phyloP scores from a whole-genome alignment of 2,113 vertebrate species.

The Cygnus atratus region DNA sequence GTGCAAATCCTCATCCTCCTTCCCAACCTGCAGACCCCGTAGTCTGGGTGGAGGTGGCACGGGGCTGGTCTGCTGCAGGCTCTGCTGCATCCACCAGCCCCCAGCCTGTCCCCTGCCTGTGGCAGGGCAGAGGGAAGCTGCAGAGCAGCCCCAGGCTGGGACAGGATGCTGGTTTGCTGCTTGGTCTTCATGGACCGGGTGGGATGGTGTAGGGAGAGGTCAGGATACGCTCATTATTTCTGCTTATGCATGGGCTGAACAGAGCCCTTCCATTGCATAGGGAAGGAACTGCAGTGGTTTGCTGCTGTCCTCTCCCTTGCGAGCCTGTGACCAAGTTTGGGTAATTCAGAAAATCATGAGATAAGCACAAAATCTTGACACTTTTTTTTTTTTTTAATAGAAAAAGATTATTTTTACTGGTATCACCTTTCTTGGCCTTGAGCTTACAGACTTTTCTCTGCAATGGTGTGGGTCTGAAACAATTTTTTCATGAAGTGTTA shows the following conservation, averaged over 20 bases:
- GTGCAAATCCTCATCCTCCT: neutral
- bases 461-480: neutral
- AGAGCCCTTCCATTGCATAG: neutral
- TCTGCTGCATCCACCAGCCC: neutral
- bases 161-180: neutral
- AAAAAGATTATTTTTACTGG: neutral
- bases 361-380: neutral
- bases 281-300: neutral
- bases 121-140: rapidly evolving
- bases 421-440: neutral
- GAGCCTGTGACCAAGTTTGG: neutral
- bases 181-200: neutral
- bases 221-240: neutral
- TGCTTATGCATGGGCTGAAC: neutral
- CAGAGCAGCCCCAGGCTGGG: neutral
- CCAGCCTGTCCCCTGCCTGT: neutral
- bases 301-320: neutral
- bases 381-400: too few relatives aligned
- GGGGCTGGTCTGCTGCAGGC: neutral
- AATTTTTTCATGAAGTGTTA: neutral
- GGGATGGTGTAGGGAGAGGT: rapidly evolving
- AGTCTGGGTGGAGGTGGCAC: neutral
- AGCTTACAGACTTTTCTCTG: neutral
- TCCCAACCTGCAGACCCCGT: rapidly evolving
- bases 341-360: neutral